Evolutionary conservation across 1,140 invertebrate species (phyloP), one percentile per base, ranked within the genome.

Genomic region (Coboldia fuscipes): DNA sequence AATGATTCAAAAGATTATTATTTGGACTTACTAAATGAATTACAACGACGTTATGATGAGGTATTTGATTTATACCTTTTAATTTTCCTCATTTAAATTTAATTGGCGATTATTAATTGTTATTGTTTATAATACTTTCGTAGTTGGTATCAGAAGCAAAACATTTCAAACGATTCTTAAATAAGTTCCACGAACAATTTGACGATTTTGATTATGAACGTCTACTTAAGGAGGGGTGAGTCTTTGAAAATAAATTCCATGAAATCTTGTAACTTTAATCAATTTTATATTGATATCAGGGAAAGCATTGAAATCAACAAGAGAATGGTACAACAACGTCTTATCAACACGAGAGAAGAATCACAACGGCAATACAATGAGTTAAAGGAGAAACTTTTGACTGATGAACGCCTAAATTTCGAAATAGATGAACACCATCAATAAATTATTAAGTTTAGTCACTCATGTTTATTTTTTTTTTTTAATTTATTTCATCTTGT

Each of bases 1-100:
- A 47, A 50, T n/a, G 67, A 72, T 36, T 61, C 66, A 16, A 68
- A 67, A 42, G 42, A 58, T 2, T 41, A 50, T 3, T 43, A 61
- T n/a, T 38, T 65, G 0, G 41, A 53, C 3, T 53, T 66, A 30
- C 60, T 65, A 0, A 68, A 67, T 43, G 47, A 50, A 27, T 58
- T 72, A 33, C 58, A 66, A 39, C 42, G 45, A 9, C 50, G 57
- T 31, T 65, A 67, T 35, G 61, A 68, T 35, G 48, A 54, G 23
- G 59, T 61, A 51, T 29, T 31, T 39, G 10, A 7, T 32, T 12
- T 7, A 23, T 7, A 23, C 12, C 6, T 7, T 6, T 23, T 12
- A 23, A 23, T 23, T 5, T 23, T 30, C 7, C 7, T n/a, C 23
- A 24, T 24, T 24, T 24, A 24, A 24, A 24, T 24, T n/a, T 7